Percentiles rank a stretch among this genome's conserved stretches.
These are phyloP conservation scores for Heterodera schachtii DNA, from an alignment of 1,140 invertebrate species.

Conservation along the genomic window DNA sequence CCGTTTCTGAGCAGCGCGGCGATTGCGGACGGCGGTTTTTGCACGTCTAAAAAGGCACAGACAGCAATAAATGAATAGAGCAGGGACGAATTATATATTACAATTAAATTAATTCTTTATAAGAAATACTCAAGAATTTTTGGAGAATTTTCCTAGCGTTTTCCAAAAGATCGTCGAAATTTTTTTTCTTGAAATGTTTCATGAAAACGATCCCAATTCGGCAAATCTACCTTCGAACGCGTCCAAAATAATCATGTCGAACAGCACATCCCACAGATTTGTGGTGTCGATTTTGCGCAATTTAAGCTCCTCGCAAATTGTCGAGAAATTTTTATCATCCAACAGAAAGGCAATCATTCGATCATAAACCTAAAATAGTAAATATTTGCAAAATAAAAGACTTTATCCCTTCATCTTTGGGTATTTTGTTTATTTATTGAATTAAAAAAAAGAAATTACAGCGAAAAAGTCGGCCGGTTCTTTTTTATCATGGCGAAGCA, in stretches of 20 bases:
- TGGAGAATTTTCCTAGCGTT: too few species aligned
- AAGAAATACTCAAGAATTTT: too few species aligned
- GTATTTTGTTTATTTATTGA: too few species aligned
- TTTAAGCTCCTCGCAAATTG: conserved; percentile 39
- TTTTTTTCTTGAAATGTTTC: neutral
- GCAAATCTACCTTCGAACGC: conserved; percentile 33
- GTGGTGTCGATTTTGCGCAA: conserved; percentile 45
- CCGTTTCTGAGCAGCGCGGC: conserved; percentile 44
- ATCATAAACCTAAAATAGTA: conserved; percentile 46
- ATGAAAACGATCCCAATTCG: too few species aligned
- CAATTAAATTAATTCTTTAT: neutral
- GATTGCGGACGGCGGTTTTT: conserved; percentile 53
- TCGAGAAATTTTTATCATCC: conserved; percentile 45
- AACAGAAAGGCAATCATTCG: conserved; percentile 49
- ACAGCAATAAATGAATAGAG: too few species aligned
- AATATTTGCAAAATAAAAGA: neutral
- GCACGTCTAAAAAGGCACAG: conserved; percentile 31
- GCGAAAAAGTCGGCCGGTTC: conserved; percentile 49
- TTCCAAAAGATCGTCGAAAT: neutral
- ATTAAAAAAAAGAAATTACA: neutral
- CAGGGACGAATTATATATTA: neutral
- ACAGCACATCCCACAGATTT: conserved; percentile 54
- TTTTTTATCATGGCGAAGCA: conserved; percentile 49
- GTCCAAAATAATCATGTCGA: conserved; percentile 53
- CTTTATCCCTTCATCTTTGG: neutral